Base-by-base conservation (phyloP, 2,888 invertebrate genomes). In the Rambutsinella grinnellia region DNA sequence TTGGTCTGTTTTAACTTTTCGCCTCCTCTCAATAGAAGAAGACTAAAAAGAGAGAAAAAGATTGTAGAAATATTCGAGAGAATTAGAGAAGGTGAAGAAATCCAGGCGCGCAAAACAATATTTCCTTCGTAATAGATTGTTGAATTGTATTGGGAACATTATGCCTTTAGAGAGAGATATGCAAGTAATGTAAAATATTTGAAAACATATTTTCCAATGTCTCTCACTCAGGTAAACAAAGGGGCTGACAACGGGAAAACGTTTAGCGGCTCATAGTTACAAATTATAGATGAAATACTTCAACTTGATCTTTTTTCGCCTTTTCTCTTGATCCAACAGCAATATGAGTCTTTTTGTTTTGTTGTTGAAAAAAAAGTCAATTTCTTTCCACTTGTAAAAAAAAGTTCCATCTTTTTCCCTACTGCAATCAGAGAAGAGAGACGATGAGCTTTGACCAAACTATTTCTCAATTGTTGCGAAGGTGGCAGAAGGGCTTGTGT, bases 231-330 rank as follows among this genome's bases (percentile, higher is more conserved):
- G 65, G 76, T 77, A 77, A 77, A 77, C 76, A 77, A 77, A 77
- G 51, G 71, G 70, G 49, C 66, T 76, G 70, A 76, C 76, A 71
- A 74, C 53, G 66, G 70, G 71, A 63, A 71, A 77, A 71, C 71
- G 71, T 77, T 77, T 70, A 67, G 82, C 83, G 82, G 83, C 81
- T 79, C 76, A 70, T 79, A 63, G 67, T 80, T 71, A 76, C 80
- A 83, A 83, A 83, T 83, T 83, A 83, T 80, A 81, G 82, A 83
- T 81, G 81, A 74, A 81, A 66, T 69, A 60, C 65, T 70, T 76
- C 44, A 76, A 69, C 65, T 70, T 76, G 65, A 76, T 76, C 66
- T 76, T 68, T 51, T 77, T 71, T 65, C 76, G 65, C 66, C 72
- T 74, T 76, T 75, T 61, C 49, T 54, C 68, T 74, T 56, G 70